A percentile compares a stretch with the other conserved stretches of the same genome.
These are phyloP conservation scores for Mechanitis messenoides DNA, from an alignment of 2,888 invertebrate species.

Conservation along the genomic window DNA sequence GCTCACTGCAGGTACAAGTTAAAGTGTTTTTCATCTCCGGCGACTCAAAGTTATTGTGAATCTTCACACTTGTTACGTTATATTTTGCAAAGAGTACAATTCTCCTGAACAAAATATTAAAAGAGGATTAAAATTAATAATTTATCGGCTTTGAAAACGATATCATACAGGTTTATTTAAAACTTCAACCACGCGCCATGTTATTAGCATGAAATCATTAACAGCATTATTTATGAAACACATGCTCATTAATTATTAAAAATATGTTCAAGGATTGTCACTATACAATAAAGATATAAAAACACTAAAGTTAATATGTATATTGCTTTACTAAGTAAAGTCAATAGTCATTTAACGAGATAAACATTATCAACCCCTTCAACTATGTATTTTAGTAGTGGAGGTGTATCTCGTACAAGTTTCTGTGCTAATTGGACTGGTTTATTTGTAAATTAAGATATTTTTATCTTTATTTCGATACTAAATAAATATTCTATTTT, in stretches of 20 bases:
- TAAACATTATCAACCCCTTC: background rate
- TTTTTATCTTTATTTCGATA: background rate
- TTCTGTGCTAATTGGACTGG: slow-evolving; percentile 3
- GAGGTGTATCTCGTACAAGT: background rate
- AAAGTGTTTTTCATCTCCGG: slow-evolving; percentile 15
- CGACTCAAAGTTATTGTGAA: slow-evolving; percentile 6
- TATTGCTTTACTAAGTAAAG: slow-evolving; percentile 4
- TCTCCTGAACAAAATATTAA: background rate
- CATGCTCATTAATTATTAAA: too few relatives aligned
- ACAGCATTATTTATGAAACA: too few relatives aligned
- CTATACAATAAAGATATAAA: background rate
- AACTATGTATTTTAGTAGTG: background rate
- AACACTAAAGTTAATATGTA: background rate
- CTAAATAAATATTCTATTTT: slow-evolving; percentile 1
- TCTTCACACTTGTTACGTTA: slow-evolving; percentile 7
- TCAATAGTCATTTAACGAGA: background rate
- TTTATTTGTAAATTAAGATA: slow-evolving; percentile 4
- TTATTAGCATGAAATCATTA: too few relatives aligned
- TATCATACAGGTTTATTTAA: too few relatives aligned
- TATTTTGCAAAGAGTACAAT: background rate
- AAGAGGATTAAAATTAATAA: too few relatives aligned
- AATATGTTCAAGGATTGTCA: background rate
- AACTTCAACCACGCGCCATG: too few relatives aligned
- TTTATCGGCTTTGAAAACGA: too few relatives aligned
- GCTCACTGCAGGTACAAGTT: background rate